Conservation (phyloP, 92 coral and sea anemone species). For the Parazoanthus atlanticus region DNA sequence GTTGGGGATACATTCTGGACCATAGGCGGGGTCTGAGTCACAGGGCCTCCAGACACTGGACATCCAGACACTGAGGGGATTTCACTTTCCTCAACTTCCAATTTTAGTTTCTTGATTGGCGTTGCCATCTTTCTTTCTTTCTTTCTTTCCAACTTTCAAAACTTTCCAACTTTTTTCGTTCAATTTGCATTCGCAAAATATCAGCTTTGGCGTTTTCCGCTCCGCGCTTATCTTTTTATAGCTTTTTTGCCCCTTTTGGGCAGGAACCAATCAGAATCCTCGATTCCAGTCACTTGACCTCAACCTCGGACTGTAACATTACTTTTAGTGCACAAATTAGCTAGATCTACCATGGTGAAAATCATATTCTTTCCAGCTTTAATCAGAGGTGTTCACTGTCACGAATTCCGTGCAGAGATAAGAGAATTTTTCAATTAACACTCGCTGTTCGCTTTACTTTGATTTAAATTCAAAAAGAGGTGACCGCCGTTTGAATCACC, state of each 20-base stretch:
- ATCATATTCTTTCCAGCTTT: too few relatives aligned
- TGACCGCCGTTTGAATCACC: too few relatives aligned
- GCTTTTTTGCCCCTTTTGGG: neutral
- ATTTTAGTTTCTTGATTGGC: neutral
- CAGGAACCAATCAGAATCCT: conserved; percentile 4
- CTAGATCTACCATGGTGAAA: too few relatives aligned
- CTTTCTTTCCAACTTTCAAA: neutral
- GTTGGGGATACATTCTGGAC: too few relatives aligned
- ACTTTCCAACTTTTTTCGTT: neutral
- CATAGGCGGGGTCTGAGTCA: neutral
- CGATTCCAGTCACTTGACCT: neutral
- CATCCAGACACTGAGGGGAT: neutral
- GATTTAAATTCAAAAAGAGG: too few relatives aligned
- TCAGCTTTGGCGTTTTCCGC: neutral
- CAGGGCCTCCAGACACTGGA: neutral
- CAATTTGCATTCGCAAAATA: neutral
- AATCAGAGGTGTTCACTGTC: too few relatives aligned
- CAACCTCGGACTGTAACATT: too few relatives aligned
- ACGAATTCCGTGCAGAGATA: too few relatives aligned
- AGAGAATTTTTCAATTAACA: too few relatives aligned
- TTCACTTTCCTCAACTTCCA: neutral
- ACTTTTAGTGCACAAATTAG: too few relatives aligned
- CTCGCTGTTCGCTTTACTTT: too few relatives aligned
- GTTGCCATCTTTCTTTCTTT: neutral
- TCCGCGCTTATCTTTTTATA: neutral